phyloP scores from a whole-genome alignment of 2,797 vertebrate species.

The Bovichtus variegatus region DNA sequence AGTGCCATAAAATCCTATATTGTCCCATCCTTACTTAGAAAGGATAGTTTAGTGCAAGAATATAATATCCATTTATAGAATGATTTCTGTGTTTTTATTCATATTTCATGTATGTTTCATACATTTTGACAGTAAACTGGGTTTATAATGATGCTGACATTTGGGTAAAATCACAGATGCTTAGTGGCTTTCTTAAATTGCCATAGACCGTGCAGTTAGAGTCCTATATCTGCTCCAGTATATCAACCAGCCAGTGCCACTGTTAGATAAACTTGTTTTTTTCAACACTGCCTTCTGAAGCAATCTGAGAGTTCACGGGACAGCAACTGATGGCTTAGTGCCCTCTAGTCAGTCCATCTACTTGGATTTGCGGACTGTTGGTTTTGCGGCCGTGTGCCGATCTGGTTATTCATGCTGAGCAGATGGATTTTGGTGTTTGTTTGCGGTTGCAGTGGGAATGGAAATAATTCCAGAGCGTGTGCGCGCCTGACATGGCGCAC shows the following conservation, averaged over 20 bases:
- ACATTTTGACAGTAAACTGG: too few relatives aligned
- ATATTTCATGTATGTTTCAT: too few relatives aligned
- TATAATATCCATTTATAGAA: too few relatives aligned
- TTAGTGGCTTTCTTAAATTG: not conserved
- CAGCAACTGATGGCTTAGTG: not conserved
- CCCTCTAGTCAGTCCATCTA: too few relatives aligned
- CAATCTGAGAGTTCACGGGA: not conserved
- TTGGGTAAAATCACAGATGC: not conserved
- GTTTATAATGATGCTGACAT: not conserved
- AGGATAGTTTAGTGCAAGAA: too few relatives aligned
- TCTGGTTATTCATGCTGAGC: conserved; percentile 6
- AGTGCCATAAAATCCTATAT: too few relatives aligned
- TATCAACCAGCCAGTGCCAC: not conserved
- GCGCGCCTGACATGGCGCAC: not conserved
- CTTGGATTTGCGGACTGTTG: not conserved
- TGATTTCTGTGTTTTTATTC: too few relatives aligned
- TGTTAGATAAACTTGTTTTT: conserved; percentile 1
- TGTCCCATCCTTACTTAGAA: too few relatives aligned
- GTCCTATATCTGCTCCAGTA: not conserved
- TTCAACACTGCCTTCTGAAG: not conserved
- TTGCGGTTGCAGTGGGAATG: conserved; percentile 19
- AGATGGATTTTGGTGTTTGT: conserved; percentile 24
- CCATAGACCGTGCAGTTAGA: not conserved
- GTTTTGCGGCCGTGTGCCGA: not conserved
- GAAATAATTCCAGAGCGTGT: conserved; percentile 17